Evolutionary conservation across 2,113 vertebrate species (phyloP).

Genomic region (Ia io): DNA sequence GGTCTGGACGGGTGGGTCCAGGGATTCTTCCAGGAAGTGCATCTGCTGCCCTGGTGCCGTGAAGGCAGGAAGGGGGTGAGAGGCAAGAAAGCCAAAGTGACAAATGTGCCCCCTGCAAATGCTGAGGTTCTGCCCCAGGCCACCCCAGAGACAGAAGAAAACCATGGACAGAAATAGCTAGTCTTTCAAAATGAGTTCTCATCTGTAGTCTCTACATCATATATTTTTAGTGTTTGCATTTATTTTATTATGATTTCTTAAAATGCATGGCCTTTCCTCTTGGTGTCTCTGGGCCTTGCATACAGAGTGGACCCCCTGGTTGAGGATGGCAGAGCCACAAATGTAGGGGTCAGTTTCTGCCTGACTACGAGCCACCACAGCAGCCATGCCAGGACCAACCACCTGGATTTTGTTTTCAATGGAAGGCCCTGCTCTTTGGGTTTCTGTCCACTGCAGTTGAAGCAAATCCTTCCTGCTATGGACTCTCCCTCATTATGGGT

Average conservation of each 20-base stretch:
- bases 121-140: neutral
- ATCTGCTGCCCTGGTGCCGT: neutral
- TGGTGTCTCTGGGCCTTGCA: neutral
- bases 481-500: neutral
- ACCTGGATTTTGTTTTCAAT: accelerated
- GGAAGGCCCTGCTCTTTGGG: neutral
- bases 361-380: accelerated
- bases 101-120: neutral
- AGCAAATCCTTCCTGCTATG: accelerated
- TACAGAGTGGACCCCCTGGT: accelerated
- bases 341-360: neutral
- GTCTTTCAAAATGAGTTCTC: too few relatives aligned
- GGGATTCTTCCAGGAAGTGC: neutral
- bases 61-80: neutral
- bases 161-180: accelerated
- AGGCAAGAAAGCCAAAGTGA: too few relatives aligned
- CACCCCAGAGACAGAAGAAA: neutral
- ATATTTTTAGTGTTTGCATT: accelerated
- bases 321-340: neutral
- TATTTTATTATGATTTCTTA: neutral
- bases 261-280: neutral
- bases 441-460: neutral
- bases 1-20: neutral
- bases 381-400: accelerated
- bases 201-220: accelerated